phyloP scores from a whole-genome alignment of 2,113 vertebrate genomes.

The Sorex fumeus region DNA sequence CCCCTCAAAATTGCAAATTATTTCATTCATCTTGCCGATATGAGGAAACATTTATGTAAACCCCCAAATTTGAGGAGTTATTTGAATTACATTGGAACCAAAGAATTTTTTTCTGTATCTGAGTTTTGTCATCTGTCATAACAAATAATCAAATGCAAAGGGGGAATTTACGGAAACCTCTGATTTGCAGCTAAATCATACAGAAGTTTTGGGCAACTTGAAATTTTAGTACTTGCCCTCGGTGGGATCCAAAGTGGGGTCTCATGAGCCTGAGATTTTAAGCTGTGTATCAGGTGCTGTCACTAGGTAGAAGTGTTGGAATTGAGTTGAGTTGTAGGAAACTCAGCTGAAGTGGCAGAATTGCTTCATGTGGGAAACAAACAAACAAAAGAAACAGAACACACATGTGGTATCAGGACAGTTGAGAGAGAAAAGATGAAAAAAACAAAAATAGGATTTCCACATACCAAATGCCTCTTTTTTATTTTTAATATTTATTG shows the following conservation, averaged over 20 bases:
- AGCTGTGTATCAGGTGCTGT: not conserved
- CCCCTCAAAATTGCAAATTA: too few relatives aligned
- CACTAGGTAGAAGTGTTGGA: not conserved
- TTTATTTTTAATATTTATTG: too few relatives aligned
- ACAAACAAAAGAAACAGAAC: too few relatives aligned
- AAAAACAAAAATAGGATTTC: not conserved
- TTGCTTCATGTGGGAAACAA: not conserved
- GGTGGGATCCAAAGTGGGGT: not conserved
- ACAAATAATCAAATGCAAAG: not conserved
- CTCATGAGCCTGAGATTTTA: not conserved
- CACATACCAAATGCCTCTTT: not conserved
- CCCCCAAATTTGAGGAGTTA: not conserved
- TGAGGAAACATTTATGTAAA: not conserved
- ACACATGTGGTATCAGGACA: not conserved
- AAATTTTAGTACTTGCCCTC: not conserved
- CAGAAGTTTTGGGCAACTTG: not conserved
- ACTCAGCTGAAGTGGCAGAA: not conserved
- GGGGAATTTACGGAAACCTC: not conserved
- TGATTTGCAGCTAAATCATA: not conserved
- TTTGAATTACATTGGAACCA: not conserved
- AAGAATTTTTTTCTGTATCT: too few relatives aligned
- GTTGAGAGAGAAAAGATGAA: not conserved
- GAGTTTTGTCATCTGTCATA: not conserved
- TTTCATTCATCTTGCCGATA: too few relatives aligned
- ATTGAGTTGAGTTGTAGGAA: not conserved